Base-by-base conservation (phyloP, 2,797 vertebrate species). In the Darevskia nairensis region DNA sequence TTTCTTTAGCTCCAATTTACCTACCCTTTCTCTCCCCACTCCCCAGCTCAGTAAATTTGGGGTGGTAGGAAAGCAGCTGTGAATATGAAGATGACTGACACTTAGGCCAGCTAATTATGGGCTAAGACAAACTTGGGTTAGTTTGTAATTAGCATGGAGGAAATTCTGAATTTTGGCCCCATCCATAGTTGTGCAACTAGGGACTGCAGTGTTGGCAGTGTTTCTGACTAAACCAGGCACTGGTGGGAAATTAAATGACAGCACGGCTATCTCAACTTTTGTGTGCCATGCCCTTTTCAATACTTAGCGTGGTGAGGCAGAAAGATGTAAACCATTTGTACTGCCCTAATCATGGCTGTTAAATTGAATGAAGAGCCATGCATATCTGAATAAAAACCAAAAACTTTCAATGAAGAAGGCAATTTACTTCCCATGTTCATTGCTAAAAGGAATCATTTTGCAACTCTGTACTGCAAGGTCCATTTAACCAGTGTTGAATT, bases 401-500 rank as follows among this genome's bases (percentile, higher is more conserved):
- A 87, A 61, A 68, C 4, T 5, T 0, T 82, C 79, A 55, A 81
- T 25, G 71, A 78, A 80, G 88, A 84, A 91, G 75, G 74, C 92
- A 85, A 17, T 93, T 95, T 90, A 46, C 92, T 92, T 92, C 66
- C 74, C 27, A 77, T 76, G 3, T 91, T 89, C 77, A 82, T 89
- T 87, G 89, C 3, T 8, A 89, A 89, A 80, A 92, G 68, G 88
- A 92, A 85, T 94, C 11, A 6, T 90, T 93, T 83, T 92, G 91
- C 88, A 84, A 94, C 86, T 91, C 90, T 88, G 1, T 64, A 0
- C 89, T 92, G 91, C 93, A 92, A 91, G 93, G 91, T 91, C 93
- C 92, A 74, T 90, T 91, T 93, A 61, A 1, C 90, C 78, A 92
- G 64, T 89, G 93, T 92, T 85, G 80, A 93, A 91, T 90, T 74